A percentile compares a stretch with the other conserved stretches of the same genome.
phyloP scores from a whole-genome alignment of 1,140 invertebrate genomes.

The Aphaenogaster ashmeadi region DNA sequence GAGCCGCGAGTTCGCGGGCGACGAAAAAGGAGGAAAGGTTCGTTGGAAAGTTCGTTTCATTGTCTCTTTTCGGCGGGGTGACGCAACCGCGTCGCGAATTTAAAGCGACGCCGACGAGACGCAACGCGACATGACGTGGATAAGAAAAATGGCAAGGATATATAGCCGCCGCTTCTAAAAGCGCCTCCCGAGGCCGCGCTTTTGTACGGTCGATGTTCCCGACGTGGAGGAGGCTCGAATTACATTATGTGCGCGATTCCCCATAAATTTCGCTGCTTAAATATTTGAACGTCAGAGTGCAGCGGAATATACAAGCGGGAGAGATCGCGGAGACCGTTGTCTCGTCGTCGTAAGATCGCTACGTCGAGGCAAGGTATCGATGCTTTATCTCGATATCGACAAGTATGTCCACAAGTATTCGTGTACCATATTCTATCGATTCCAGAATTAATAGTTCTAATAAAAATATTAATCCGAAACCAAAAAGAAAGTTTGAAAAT shows the following conservation, averaged over 20 bases:
- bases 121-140: not conserved
- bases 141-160: slow-evolving; percentile 49
- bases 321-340: not conserved
- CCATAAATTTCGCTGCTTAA: slow-evolving; percentile 53
- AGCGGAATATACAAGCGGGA: slow-evolving; percentile 5
- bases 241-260: slow-evolving; percentile 50
- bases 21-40: not conserved
- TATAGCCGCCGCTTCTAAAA: slow-evolving; percentile 40
- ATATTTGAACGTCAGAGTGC: slow-evolving; percentile 54
- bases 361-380: not conserved
- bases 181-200: slow-evolving; percentile 3
- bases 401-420: not conserved
- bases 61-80: not conserved
- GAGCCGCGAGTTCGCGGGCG: not conserved
- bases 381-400: slow-evolving; percentile 17
- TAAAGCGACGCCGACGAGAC: slow-evolving; percentile 20
- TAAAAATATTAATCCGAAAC: not conserved
- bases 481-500: not conserved
- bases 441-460: not conserved
- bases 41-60: slow-evolving; percentile 13
- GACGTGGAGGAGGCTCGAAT: slow-evolving; percentile 34
- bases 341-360: not conserved
- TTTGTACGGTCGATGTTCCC: slow-evolving; percentile 44
- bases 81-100: slow-evolving; percentile 22
- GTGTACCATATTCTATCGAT: not conserved